Evolutionary conservation across 2,797 vertebrate species (phyloP), one percentile per base, ranked within the genome.

Genomic region (Amphiprion clarkii): DNA sequence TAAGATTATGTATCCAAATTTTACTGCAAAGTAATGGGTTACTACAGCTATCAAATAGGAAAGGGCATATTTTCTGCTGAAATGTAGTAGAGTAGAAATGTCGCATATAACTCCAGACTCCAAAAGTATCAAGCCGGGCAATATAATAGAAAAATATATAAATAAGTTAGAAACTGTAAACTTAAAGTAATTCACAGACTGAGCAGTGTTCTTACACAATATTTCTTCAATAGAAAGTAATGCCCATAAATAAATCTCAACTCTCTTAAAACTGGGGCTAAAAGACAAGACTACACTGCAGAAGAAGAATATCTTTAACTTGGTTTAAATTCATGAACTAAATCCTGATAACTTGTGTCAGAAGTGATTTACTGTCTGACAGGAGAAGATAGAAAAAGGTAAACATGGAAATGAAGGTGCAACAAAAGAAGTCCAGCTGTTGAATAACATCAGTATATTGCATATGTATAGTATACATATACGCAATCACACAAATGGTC

Each of bases 401-500:
- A 66, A 58, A 84, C 60, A 78, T 69, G 63, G 62, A 74, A 59
- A 69, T 64, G 25, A 60, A 65, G 51, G 66, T 70, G 21, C n/a
- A 71, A 57, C 46, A 79, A 64, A 56, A 46, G 23, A 16, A 5
- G 1, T 69, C 6, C 46, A 48, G 23, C 51, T 51, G 16, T 59
- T 67, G 53, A 73, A 64, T 57, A 52, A 14, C 36, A 39, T 39
- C 36, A 39, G 10, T 39, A 12, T 12, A 66, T 55, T 44, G 42
- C 8, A 9, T 19, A 27, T 56, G 29, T 46, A 59, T 44, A 19
- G 44, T 44, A 55, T 14, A 61, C 1, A 61, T 48, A 54, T 51
- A 48, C 23, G 53, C 67, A 70, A 71, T 80, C 60, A 74, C 51
- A 72, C 44, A 81, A 78, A 80, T 36, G 63, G 66, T 78, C 27